Conservation (phyloP, 2,888 invertebrate genomes). For the Nudaria mundana region DNA sequence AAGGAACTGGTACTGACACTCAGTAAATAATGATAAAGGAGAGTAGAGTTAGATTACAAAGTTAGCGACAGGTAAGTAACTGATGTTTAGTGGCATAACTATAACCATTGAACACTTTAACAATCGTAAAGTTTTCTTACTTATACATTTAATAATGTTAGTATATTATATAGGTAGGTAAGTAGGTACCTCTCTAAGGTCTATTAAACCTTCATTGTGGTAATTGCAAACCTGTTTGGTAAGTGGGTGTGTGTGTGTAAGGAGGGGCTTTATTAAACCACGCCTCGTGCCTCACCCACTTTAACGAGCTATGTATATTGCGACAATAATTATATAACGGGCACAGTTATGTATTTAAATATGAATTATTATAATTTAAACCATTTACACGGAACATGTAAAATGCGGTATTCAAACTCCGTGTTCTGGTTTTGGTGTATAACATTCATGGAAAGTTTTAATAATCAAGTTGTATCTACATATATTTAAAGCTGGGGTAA, state of each 20-base stretch:
- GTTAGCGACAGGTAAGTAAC: too few relatives aligned
- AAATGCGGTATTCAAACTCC: too few relatives aligned
- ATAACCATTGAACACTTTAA: too few relatives aligned
- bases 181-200: neutral
- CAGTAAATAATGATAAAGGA: too few relatives aligned
- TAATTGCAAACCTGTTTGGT: constrained; percentile 60
- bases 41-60: too few relatives aligned
- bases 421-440: too few relatives aligned
- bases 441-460: too few relatives aligned
- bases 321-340: constrained; percentile 18
- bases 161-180: too few relatives aligned
- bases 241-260: constrained; percentile 37
- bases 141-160: constrained; percentile 12
- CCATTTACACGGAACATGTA: constrained; percentile 7
- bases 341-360: constrained; percentile 20
- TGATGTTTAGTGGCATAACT: too few relatives aligned
- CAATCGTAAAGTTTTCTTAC: constrained; percentile 4
- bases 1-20: too few relatives aligned
- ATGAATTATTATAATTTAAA: constrained; percentile 11
- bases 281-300: constrained; percentile 54
- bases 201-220: constrained; percentile 26
- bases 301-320: constrained; percentile 24
- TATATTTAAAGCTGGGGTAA: too few relatives aligned
- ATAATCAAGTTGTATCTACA: too few relatives aligned
- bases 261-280: constrained; percentile 51